A percentile compares a stretch with the other conserved stretches of the same genome.
Evolutionary conservation across 2,888 invertebrate species (phyloP).

Genomic region (Phaonia tiefii): DNA sequence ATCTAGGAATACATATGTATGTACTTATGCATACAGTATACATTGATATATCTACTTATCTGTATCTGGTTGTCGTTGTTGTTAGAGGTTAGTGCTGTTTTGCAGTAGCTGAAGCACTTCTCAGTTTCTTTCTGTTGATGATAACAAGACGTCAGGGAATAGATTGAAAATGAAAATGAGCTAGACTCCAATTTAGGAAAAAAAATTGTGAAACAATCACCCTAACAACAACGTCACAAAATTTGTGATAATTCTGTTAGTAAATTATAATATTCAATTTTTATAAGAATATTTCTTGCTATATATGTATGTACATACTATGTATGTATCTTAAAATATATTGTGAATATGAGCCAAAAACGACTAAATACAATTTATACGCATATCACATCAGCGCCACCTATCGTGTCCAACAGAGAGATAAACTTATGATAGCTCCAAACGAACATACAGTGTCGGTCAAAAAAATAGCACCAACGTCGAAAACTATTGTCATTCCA

Average conservation of each 20-base stretch:
- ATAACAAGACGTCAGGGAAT: conserved; percentile 22
- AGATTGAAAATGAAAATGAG: not conserved
- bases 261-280: too few species aligned
- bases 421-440: too few species aligned
- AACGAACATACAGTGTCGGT: too few species aligned
- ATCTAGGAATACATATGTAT: not conserved
- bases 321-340: too few species aligned
- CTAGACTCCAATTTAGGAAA: conserved; percentile 37
- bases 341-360: too few species aligned
- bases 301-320: too few species aligned
- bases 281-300: too few species aligned
- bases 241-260: not conserved
- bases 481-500: too few species aligned
- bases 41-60: not conserved
- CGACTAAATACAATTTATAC: too few species aligned
- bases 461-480: too few species aligned
- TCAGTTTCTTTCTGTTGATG: not conserved
- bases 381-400: too few species aligned
- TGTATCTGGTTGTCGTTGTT: conserved; percentile 9
- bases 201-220: conserved; percentile 15
- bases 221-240: not conserved
- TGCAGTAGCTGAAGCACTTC: not conserved
- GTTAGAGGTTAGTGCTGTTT: conserved; percentile 6
- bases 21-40: not conserved
- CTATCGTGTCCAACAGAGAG: too few species aligned